Evolutionary conservation across 1,140 invertebrate species (phyloP), one percentile per base, ranked within the genome.

Genomic region (Gryon sp.): DNA sequence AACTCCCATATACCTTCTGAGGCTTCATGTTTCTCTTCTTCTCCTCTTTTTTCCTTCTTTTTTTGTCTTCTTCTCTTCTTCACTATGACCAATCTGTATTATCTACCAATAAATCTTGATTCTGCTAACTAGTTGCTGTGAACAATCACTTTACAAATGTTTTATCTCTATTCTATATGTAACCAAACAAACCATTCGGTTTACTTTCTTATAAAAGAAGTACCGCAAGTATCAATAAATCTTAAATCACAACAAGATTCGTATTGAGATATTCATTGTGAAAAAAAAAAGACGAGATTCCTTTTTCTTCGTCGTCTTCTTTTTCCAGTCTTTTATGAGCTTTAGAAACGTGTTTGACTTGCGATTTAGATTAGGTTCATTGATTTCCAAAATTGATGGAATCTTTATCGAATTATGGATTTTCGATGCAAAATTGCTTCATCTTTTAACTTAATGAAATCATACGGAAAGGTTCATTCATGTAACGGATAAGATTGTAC

Each of bases 41-140:
- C n/a, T n/a, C n/a, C n/a, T n/a, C n/a, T n/a, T n/a, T n/a, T n/a
- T n/a, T n/a, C n/a, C n/a, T n/a, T n/a, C n/a, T n/a, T n/a, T n/a
- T n/a, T n/a, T n/a, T n/a, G n/a, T n/a, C n/a, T n/a, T n/a, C n/a
- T n/a, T n/a, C n/a, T n/a, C n/a, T n/a, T n/a, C 76, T 81, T 80
- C 62, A 79, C 78, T 78, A 77, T 74, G 45, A 77, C 68, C 77
- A 82, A 84, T 86, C 80, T 78, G 75, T 77, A 81, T 86, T 85
- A 83, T 87, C 82, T 82, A 74, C 83, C 73, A 77, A 74, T 74
- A 85, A 87, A 87, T 86, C 81, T 79, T 78, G 80, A 88, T 87
- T 88, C 87, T 79, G 83, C 80, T 84, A 83, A 53, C 73, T 79
- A 80, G 57, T 80, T 78, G 77, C 50, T 48, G 55, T 40, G 76